Conservation (phyloP, 2,888 invertebrate species). For the Pristionchus arcanus region DNA sequence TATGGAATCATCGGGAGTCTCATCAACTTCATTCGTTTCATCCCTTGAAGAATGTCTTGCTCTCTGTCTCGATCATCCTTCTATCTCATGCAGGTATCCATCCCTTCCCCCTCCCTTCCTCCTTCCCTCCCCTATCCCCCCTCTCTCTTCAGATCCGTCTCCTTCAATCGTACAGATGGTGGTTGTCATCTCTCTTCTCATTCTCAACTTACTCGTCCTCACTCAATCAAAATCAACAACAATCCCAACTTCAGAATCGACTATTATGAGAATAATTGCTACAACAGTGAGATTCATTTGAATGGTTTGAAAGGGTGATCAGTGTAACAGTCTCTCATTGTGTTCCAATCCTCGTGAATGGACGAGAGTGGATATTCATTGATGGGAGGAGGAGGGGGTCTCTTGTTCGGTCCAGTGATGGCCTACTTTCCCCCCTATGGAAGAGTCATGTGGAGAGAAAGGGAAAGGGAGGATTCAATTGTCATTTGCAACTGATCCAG, state of each 20-base stretch:
- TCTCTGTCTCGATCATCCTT: constrained; percentile 73
- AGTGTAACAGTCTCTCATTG: neutral
- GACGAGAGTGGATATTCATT: constrained; percentile 6
- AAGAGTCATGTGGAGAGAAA: neutral
- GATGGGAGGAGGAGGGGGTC: neutral
- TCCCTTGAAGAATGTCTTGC: constrained; percentile 78
- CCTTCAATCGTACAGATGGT: constrained; percentile 79
- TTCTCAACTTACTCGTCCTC: constrained; percentile 78
- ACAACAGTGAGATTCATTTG: constrained; percentile 72
- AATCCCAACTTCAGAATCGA: constrained; percentile 79
- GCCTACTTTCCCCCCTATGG: constrained; percentile 7
- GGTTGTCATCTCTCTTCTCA: constrained; percentile 77
- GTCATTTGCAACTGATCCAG: neutral
- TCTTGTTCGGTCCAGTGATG: constrained; percentile 1
- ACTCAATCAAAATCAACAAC: constrained; percentile 77
- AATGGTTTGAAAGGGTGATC: neutral
- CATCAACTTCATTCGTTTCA: neutral
- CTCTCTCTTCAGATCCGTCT: constrained; percentile 73
- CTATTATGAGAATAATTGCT: constrained; percentile 79
- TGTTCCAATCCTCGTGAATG: neutral
- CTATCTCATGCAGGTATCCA: constrained; percentile 40
- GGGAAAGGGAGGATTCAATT: neutral
- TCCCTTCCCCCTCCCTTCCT: neutral
- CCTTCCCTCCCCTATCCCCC: neutral
- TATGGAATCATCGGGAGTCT: constrained; percentile 69